Conservation (phyloP, 1,140 invertebrate genomes). For the Halictus rubicundus region DNA sequence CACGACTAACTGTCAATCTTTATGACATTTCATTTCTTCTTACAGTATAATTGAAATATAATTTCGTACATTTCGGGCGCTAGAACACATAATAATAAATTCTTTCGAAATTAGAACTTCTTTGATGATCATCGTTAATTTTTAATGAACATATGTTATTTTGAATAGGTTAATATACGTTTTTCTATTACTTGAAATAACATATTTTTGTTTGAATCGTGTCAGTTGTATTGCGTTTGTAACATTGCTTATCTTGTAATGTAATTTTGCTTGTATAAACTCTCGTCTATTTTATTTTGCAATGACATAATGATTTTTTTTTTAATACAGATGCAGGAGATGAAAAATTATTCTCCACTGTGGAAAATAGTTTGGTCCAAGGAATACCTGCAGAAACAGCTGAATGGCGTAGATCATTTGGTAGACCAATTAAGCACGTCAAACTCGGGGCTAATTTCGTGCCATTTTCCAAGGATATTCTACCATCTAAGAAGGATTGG, state of each 20-base stretch:
- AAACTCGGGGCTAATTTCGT: constrained; percentile 92
- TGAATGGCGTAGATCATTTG: constrained; percentile 94
- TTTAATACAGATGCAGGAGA: constrained; percentile 90
- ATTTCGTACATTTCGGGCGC: not conserved
- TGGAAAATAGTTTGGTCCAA: constrained; percentile 88
- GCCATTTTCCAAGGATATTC: constrained; percentile 87
- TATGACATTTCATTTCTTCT: constrained; percentile 11
- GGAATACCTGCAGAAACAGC: constrained; percentile 91
- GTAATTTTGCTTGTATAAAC: not conserved
- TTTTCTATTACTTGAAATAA: not conserved
- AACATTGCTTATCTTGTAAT: not conserved
- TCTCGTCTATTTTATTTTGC: too few relatives aligned
- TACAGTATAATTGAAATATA: not conserved
- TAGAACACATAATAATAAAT: not conserved
- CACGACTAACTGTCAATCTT: constrained; percentile 80
- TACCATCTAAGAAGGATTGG: constrained; percentile 87
- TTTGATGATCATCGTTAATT: not conserved
- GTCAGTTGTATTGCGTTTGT: not conserved
- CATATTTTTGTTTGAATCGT: not conserved
- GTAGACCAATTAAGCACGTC: constrained; percentile 90
- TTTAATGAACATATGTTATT: constrained; percentile 49
- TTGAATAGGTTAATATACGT: constrained; percentile 39
- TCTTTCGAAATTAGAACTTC: not conserved
- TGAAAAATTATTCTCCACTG: constrained; percentile 90
- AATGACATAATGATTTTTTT: not conserved